phyloP scores from a whole-genome alignment of 2,888 invertebrate genomes.

The Ennomos erosarius region DNA sequence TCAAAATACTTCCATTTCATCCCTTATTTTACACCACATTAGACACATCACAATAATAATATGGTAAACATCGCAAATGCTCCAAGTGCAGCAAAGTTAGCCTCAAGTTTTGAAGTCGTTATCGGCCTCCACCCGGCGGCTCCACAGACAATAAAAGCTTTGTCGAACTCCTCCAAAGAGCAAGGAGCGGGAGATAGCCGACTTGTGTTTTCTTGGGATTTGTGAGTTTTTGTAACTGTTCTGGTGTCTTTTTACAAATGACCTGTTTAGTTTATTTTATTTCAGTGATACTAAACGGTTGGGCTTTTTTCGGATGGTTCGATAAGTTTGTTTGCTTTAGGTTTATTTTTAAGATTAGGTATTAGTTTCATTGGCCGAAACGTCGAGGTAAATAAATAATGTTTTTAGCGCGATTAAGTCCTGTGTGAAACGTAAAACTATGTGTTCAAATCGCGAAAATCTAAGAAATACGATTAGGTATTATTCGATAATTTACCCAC shows the following conservation, averaged over 20 bases:
- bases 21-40: too few relatives aligned
- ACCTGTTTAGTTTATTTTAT: slow-evolving; percentile 26
- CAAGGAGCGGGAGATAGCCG: slow-evolving; percentile 58
- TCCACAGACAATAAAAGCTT: slow-evolving; percentile 77
- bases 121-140: slow-evolving; percentile 60
- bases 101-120: slow-evolving; percentile 70
- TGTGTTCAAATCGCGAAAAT: too few relatives aligned
- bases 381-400: too few relatives aligned
- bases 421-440: too few relatives aligned
- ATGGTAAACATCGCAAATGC: slow-evolving; percentile 31
- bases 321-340: too few relatives aligned
- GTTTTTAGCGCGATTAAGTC: too few relatives aligned
- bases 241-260: slow-evolving; percentile 19
- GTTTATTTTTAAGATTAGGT: too few relatives aligned
- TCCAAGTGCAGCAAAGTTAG: slow-evolving; percentile 33
- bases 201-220: slow-evolving; percentile 66
- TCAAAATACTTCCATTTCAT: too few relatives aligned
- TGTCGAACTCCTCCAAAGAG: slow-evolving; percentile 65
- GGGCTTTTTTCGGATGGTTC: slow-evolving; percentile 8
- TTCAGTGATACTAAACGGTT: slow-evolving; percentile 15
- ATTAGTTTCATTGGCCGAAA: too few relatives aligned
- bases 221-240: slow-evolving; percentile 27
- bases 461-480: too few relatives aligned
- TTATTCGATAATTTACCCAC: too few relatives aligned
- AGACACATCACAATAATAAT: slow-evolving; percentile 19